These are phyloP conservation scores for Procavia capensis DNA, from an alignment of 2,113 vertebrate species.

Conservation along the genomic window DNA sequence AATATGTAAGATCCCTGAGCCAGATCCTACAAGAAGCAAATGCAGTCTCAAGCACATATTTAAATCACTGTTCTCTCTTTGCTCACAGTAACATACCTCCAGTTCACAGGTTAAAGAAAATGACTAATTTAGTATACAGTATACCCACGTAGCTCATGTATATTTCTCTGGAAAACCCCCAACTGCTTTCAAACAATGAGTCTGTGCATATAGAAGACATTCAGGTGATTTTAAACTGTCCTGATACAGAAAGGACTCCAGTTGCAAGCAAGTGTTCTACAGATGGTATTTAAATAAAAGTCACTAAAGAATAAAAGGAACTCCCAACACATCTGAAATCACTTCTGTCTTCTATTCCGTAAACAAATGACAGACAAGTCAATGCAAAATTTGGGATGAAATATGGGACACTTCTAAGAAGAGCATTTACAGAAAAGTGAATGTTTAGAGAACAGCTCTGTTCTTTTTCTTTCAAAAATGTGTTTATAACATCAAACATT, in stretches of 20 bases:
- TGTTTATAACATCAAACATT: slow-evolving; percentile 45
- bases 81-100: not conserved
- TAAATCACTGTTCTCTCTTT: slow-evolving; percentile 50
- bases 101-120: slow-evolving; percentile 15
- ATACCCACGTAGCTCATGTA: not conserved
- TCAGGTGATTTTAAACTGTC: slow-evolving; percentile 46
- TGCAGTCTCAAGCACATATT: slow-evolving; percentile 19
- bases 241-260: slow-evolving; percentile 31
- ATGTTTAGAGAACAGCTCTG: slow-evolving; percentile 64
- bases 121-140: slow-evolving; percentile 48
- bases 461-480: not conserved
- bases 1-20: not conserved
- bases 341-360: slow-evolving; percentile 49
- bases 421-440: slow-evolving; percentile 50
- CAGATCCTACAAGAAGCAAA: not conserved
- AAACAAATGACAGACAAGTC: slow-evolving; percentile 66
- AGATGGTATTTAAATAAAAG: slow-evolving; percentile 59
- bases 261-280: slow-evolving; percentile 44
- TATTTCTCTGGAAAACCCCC: slow-evolving; percentile 47
- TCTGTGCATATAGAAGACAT: not conserved
- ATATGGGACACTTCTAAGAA: slow-evolving; percentile 39
- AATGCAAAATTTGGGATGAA: slow-evolving; percentile 64
- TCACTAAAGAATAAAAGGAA: slow-evolving; percentile 53
- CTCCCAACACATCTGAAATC: slow-evolving; percentile 69
- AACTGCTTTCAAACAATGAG: slow-evolving; percentile 42